Evolutionary conservation across 2,113 vertebrate genomes (phyloP).

Genomic region (Cyphomyrus plagiostoma): DNA sequence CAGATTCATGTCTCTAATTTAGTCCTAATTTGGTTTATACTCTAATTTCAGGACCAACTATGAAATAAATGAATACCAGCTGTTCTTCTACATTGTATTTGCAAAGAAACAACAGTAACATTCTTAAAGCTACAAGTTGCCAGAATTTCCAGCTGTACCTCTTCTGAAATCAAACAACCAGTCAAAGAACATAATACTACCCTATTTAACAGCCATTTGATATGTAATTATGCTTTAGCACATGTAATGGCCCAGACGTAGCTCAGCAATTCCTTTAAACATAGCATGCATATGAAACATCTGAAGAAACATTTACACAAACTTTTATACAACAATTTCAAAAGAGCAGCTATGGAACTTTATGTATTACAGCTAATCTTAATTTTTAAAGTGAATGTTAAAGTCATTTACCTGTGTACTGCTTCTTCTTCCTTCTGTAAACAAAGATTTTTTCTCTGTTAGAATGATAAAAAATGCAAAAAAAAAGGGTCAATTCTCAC

Average conservation of each 20-base stretch:
- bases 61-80: neutral
- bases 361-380: neutral
- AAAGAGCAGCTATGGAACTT: neutral
- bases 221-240: neutral
- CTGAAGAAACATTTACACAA: neutral
- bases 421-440: constrained; percentile 35
- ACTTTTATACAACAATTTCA: neutral
- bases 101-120: neutral
- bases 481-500: constrained; percentile 44
- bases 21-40: neutral
- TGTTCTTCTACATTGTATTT: neutral
- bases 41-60: neutral
- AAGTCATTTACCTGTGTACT: constrained; percentile 46
- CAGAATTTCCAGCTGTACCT: neutral
- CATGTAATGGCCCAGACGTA: neutral
- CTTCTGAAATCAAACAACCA: neutral
- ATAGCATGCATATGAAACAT: neutral
- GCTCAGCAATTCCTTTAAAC: neutral
- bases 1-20: neutral
- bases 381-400: neutral
- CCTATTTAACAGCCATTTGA: neutral
- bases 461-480: constrained; percentile 41
- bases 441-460: constrained; percentile 48
- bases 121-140: neutral
- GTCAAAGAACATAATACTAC: neutral